phyloP scores from a whole-genome alignment of 2,888 invertebrate species.

The Lobophora halterata region DNA sequence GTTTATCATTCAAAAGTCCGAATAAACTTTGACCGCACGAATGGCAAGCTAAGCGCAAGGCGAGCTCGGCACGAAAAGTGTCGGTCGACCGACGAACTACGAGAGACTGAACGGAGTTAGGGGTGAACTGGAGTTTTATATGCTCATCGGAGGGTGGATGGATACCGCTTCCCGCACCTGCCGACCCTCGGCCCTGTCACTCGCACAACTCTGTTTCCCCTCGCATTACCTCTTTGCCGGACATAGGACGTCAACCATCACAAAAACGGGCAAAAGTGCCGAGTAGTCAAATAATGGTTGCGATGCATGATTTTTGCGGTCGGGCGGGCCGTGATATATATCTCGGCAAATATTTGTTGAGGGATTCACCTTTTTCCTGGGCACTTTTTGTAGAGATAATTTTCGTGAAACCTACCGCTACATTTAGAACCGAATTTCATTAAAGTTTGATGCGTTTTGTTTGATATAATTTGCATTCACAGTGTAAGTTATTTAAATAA shows the following conservation, averaged over 20 bases:
- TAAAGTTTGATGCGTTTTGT: too few species aligned
- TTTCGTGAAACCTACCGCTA: too few species aligned
- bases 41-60: slow-evolving; percentile 45
- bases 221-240: slow-evolving; percentile 22
- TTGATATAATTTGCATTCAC: too few species aligned
- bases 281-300: slow-evolving; percentile 19
- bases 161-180: slow-evolving; percentile 23
- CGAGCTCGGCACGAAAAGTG: slow-evolving; percentile 27
- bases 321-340: too few species aligned
- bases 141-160: slow-evolving; percentile 36
- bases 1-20: slow-evolving; percentile 39
- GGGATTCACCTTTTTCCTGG: too few species aligned
- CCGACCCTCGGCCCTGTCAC: slow-evolving; percentile 14
- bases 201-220: slow-evolving; percentile 16
- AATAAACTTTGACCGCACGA: slow-evolving; percentile 60
- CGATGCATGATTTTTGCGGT: too few species aligned
- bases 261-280: slow-evolving; percentile 18
- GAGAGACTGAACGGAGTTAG: slow-evolving; percentile 42
- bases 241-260: slow-evolving; percentile 20
- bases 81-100: slow-evolving; percentile 33
- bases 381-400: too few species aligned
- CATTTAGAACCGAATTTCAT: too few species aligned
- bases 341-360: too few species aligned
- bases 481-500: too few species aligned
- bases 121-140: slow-evolving; percentile 20